Evolutionary conservation across 1,140 invertebrate species (phyloP).

Genomic region (Scaptomyza graminum): DNA sequence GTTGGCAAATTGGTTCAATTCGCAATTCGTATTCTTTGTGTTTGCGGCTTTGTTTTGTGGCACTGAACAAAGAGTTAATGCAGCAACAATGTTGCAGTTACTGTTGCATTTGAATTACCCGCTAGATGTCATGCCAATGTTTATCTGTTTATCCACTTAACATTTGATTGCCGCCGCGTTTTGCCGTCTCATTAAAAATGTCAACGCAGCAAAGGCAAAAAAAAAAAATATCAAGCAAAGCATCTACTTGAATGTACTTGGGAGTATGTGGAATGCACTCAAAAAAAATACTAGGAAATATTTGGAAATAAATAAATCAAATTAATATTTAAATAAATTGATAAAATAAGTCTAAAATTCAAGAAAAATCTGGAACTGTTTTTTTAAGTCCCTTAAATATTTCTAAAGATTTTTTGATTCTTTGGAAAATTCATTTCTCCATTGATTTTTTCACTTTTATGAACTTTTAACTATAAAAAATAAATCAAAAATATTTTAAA

Average conservation of each 20-base stretch:
- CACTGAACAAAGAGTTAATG: constrained; percentile 29
- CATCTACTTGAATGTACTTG: background rate
- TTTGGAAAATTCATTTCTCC: too few relatives aligned
- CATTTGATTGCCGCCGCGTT: constrained; percentile 48
- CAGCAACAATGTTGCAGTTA: constrained; percentile 26
- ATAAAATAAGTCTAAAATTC: too few relatives aligned
- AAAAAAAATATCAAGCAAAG: too few relatives aligned
- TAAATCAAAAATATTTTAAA: too few relatives aligned
- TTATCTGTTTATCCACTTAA: constrained; percentile 44
- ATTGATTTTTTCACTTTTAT: too few relatives aligned
- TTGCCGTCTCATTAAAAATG: constrained; percentile 42
- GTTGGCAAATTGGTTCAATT: constrained; percentile 42
- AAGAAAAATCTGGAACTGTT: too few relatives aligned
- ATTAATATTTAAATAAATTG: too few relatives aligned
- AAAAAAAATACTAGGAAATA: background rate
- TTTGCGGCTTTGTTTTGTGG: constrained; percentile 19
- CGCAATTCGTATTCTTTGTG: constrained; percentile 10
- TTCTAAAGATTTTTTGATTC: too few relatives aligned
- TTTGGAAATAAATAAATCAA: too few relatives aligned
- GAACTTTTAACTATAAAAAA: too few relatives aligned
- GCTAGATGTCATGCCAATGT: constrained; percentile 54
- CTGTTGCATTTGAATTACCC: constrained; percentile 58
- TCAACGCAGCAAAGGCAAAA: background rate
- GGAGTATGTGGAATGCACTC: constrained; percentile 2
- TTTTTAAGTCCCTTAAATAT: too few relatives aligned